These are phyloP conservation scores for Habropoda laboriosa DNA, from an alignment of 1,140 invertebrate genomes.

Conservation along the genomic window DNA sequence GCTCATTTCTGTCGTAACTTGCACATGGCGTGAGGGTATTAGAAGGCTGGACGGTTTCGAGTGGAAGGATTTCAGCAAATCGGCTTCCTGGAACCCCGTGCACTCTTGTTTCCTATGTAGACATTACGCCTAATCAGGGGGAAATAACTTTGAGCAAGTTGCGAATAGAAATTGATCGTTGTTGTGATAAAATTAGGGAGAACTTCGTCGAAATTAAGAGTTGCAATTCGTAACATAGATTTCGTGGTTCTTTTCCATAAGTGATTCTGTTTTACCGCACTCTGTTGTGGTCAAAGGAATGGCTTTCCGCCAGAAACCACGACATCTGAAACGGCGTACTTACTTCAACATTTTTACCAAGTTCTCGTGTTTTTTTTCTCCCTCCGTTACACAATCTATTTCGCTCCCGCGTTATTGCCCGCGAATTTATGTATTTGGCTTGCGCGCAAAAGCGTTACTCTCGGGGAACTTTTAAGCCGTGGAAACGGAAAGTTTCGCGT, in stretches of 20 bases:
- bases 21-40: not conserved
- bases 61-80: not conserved
- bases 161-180: too few relatives aligned
- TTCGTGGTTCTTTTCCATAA: too few relatives aligned
- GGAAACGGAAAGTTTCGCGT: not conserved
- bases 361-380: not conserved
- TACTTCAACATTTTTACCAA: slow-evolving; percentile 23
- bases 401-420: not conserved
- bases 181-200: too few relatives aligned
- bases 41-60: not conserved
- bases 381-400: not conserved
- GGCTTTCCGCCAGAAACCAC: slow-evolving; percentile 23
- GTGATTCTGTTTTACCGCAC: not conserved
- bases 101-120: not conserved
- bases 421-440: slow-evolving; percentile 34
- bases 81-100: not conserved
- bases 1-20: not conserved
- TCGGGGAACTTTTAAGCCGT: not conserved
- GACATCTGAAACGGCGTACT: not conserved
- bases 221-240: too few relatives aligned
- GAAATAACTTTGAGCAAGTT: not conserved
- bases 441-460: not conserved
- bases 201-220: too few relatives aligned
- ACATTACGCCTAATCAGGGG: too few relatives aligned
- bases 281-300: slow-evolving; percentile 1